Evolutionary conservation across 1,140 invertebrate genomes (phyloP).

Genomic region (Pristionchus pacificus): DNA sequence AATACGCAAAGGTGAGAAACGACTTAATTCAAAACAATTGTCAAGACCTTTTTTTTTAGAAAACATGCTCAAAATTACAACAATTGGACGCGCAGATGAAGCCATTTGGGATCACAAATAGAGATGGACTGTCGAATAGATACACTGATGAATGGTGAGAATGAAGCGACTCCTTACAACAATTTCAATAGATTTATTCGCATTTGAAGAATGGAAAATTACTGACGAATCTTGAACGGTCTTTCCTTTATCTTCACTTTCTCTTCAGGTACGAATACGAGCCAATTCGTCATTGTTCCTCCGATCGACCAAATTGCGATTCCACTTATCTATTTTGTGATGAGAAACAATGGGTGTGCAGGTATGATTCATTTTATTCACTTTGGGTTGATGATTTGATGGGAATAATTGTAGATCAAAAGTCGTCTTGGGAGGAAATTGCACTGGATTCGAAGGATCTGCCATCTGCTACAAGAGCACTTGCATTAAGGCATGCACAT

Average conservation of each 20-base stretch:
- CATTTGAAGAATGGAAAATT: slow-evolving; percentile 35
- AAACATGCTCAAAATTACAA: slow-evolving; percentile 48
- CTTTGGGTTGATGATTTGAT: not conserved
- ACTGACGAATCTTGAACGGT: no score
- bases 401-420: not conserved
- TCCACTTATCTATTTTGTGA: slow-evolving; percentile 53
- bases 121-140: slow-evolving; percentile 54
- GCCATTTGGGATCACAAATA: slow-evolving; percentile 51
- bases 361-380: not conserved
- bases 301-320: slow-evolving; percentile 44
- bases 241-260: not conserved
- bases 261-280: slow-evolving; percentile 53
- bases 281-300: slow-evolving; percentile 46
- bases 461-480: slow-evolving; percentile 53
- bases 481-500: slow-evolving; percentile 46
- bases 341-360: slow-evolving; percentile 43
- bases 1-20: slow-evolving; percentile 47
- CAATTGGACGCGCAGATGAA: slow-evolving; percentile 51
- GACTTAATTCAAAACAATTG: not conserved
- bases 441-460: slow-evolving; percentile 50
- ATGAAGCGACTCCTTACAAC: not conserved
- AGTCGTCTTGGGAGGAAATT: slow-evolving; percentile 50
- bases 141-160: slow-evolving; percentile 51
- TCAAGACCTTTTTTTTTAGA: slow-evolving; percentile 36
- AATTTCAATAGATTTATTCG: slow-evolving; percentile 21